Evolutionary conservation across 2,113 vertebrate species (phyloP).

Genomic region (Prionailurus viverrinus): DNA sequence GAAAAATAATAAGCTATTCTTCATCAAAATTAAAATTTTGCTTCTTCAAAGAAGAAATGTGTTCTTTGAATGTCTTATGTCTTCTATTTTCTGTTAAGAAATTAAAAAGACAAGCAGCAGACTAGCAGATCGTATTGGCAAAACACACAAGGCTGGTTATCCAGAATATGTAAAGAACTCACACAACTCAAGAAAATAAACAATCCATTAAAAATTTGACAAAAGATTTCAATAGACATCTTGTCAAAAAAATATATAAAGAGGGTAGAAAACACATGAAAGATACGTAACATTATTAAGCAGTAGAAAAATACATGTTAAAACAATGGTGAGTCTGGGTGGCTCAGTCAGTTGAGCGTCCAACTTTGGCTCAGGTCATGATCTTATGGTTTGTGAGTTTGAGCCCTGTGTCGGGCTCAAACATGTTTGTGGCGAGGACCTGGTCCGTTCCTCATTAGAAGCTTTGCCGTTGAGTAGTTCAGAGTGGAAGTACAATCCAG

Average conservation of each 20-base stretch:
- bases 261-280: background rate
- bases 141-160: background rate
- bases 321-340: background rate
- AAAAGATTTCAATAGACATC: background rate
- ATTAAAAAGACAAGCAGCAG: background rate
- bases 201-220: background rate
- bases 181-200: background rate
- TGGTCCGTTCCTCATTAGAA: background rate
- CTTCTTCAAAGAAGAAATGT: background rate
- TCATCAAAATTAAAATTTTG: slow-evolving; percentile 20
- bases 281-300: background rate
- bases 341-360: too few species aligned
- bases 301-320: background rate
- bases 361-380: too few species aligned
- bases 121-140: background rate
- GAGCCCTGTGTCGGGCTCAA: too few species aligned
- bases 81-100: background rate
- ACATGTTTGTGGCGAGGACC: background rate
- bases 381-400: too few species aligned
- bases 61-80: too few species aligned
- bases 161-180: background rate
- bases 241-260: background rate
- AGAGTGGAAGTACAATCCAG: background rate
- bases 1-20: background rate
- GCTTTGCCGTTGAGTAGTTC: background rate